Evolutionary conservation across 2,797 vertebrate genomes (phyloP).

Genomic region (Furcifer pardalis): DNA sequence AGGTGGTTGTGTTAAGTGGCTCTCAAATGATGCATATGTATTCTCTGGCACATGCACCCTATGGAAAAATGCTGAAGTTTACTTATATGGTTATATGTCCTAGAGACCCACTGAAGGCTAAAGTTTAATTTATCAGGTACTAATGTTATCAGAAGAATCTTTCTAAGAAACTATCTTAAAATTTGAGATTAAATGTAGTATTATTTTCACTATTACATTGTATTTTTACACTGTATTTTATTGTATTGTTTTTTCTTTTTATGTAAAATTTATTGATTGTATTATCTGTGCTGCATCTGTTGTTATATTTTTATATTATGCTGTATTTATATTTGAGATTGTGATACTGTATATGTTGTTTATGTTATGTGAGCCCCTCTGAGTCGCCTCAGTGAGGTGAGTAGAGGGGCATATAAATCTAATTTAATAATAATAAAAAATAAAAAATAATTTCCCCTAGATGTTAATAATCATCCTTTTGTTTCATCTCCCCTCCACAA

Average conservation of each 20-base stretch:
- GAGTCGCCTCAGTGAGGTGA: no score
- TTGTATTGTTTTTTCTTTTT: no score
- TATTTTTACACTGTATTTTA: no score
- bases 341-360: no score
- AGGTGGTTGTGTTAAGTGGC: background rate
- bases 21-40: background rate
- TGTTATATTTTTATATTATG: no score
- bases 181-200: background rate
- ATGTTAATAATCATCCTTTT: background rate
- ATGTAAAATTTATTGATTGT: no score
- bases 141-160: background rate
- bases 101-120: background rate
- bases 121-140: background rate
- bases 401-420: no score
- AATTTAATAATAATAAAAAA: no score
- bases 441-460: no score
- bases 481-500: background rate
- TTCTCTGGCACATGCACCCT: background rate
- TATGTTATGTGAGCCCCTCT: no score
- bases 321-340: no score
- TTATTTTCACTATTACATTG: background rate
- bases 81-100: background rate
- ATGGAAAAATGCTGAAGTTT: background rate
- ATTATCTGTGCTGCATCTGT: no score
- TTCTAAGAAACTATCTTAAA: background rate